phyloP scores from a whole-genome alignment of 2,888 invertebrate species.

The Amiota minor region DNA sequence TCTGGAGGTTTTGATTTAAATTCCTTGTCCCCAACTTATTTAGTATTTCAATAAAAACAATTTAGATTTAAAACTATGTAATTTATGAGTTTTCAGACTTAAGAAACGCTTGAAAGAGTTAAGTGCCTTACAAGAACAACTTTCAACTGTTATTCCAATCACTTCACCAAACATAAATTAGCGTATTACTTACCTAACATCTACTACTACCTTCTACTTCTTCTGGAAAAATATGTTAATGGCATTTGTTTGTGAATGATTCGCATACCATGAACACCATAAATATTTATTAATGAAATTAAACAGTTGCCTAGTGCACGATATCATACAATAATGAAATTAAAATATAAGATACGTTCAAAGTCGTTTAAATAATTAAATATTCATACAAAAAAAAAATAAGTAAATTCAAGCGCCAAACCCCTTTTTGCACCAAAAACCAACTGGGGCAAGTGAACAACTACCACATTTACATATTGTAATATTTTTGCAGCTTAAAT shows the following conservation, averaged over 20 bases:
- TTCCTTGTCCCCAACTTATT: no score
- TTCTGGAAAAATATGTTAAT: background rate
- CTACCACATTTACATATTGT: background rate
- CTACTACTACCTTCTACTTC: background rate
- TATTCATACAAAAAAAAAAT: conserved; percentile 51
- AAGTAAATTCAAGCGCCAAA: conserved; percentile 4
- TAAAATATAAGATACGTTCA: conserved; percentile 56
- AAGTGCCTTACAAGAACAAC: no score
- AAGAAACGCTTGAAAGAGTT: no score
- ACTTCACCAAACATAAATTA: no score
- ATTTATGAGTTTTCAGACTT: no score
- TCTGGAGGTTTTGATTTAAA: no score
- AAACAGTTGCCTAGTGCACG: conserved; percentile 56
- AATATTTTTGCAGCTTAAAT: background rate
- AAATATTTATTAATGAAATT: conserved; percentile 72
- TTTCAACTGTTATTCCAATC: no score
- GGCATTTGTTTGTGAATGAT: background rate
- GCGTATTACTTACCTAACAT: no score
- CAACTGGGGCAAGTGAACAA: background rate
- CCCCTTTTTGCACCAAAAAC: background rate
- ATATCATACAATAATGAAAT: conserved; percentile 51
- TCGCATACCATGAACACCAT: conserved; percentile 45
- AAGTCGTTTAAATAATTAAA: conserved; percentile 65
- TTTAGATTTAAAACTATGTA: no score
- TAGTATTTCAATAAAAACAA: no score